Evolutionary conservation across 2,113 vertebrate genomes (phyloP), one percentile per base, ranked within the genome.

Genomic region (Marcusenius ussheri): DNA sequence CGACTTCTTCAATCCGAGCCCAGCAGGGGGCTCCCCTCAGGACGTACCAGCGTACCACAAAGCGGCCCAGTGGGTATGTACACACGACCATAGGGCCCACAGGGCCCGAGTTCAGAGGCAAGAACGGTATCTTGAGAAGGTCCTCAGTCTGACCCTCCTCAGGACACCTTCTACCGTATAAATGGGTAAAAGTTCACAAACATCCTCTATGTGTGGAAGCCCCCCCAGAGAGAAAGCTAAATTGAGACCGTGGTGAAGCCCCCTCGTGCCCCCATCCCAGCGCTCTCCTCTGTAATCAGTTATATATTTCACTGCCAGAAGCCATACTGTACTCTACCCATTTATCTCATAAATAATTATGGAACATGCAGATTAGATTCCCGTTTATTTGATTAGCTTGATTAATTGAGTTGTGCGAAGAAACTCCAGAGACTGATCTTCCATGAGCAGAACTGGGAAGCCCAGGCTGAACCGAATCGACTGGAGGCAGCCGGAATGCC

Each of bases 311-410:
- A 17, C 74, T 42, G 74, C 74, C 74, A 80, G 74, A 80, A 80
- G 74, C 31, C 35, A 17, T 42, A 39, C 74, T 80, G 74, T 80
- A 42, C 74, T 80, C 74, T 19, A 42, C 74, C 74, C 17, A 42
- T 80, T 80, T 39, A 80, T 80, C 74, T 80, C 35, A 80, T 80
- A 80, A 80, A 80, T 80, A 80, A 80, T 80, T 80, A 80, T 80
- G 74, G 74, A 2, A 80, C 74, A 42, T 19, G 74, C 74, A 80
- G 74, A 80, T 80, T 80, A 80, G 74, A 80, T 80, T 80, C 35
- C 74, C 74, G 4, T 35, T 80, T 42, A 42, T 80, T 80, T 80
- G 74, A 80, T 80, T 80, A 42, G 74, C 35, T 80, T 80, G 74
- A 80, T 80, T 80, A 80, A 80, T 80, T 80, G 74, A 80, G 74